Base-by-base conservation (phyloP, 1,140 invertebrate species). In the Scaptomyza pallida region DNA sequence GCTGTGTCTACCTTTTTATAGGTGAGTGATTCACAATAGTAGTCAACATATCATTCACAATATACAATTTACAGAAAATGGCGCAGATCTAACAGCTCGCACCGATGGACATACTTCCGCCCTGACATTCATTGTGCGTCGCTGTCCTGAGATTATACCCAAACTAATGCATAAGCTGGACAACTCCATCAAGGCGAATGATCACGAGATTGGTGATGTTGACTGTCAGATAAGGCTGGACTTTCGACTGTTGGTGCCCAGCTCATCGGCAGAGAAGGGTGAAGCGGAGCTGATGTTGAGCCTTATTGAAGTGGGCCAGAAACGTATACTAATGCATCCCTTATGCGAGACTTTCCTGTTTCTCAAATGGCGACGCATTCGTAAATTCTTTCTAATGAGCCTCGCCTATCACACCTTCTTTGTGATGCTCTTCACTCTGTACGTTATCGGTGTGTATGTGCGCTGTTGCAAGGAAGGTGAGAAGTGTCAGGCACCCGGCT, bases 361-460 rank as follows among this genome's bases (percentile, higher is more conserved):
- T 65, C 91, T 97, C 3, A 97, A 97, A 92, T 97, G 96, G 96
- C 91, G 95, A 16, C 93, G 94, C 75, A 96, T 97, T 50, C 92
- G 96, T 37, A 96, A 96, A 90, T 97, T 97, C 89, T 97, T 97
- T 76, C 92, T 97, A 0, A 92, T 96, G 57, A 96, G 95, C 75
- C 92, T 97, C 13, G 92, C 95, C 19, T 97, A 96, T 86, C 96
- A 97, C 76, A 93, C 95, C 0, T 82, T 96, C 5, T 96, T 96
- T 78, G 95, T 96, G 1, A 91, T 93, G 0, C 91, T 96, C n/a
- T 96, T 95, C 65, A 95, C 95, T 2, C 80, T 93, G 6, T 96
- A 95, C 69, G 93, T 95, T 23, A 89, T 94, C 1, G 94, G 95
- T 0, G 92, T 93, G 2, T 93, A 91, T 73, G 77, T 92, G 5